Conservation (phyloP, 1,140 invertebrate species). For the Macrostomum lignano region DNA sequence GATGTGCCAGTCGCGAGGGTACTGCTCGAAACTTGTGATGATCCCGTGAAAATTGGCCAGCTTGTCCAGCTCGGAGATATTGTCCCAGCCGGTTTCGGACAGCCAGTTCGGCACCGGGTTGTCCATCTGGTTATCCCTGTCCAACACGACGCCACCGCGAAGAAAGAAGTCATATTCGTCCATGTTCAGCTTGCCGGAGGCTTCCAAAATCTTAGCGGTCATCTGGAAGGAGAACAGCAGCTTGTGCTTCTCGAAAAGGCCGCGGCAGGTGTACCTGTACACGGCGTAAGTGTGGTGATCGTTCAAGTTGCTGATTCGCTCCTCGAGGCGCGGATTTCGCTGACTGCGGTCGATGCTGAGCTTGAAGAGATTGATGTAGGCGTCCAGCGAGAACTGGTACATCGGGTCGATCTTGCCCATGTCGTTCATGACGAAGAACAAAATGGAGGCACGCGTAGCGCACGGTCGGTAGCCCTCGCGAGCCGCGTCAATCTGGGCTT, state of each 20-base stretch:
- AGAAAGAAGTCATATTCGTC: slow-evolving; percentile 31
- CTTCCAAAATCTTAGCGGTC: slow-evolving; percentile 29
- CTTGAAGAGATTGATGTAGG: slow-evolving; percentile 40
- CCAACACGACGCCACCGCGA: slow-evolving; percentile 31
- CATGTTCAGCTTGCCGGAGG: slow-evolving; percentile 25
- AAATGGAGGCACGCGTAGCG: slow-evolving; percentile 25
- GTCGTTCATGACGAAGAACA: slow-evolving; percentile 30
- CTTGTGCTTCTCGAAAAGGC: slow-evolving; percentile 29
- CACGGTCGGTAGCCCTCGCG: slow-evolving; percentile 31
- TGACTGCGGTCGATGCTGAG: slow-evolving; percentile 48
- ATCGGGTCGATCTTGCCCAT: slow-evolving; percentile 29
- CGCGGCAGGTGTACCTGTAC: slow-evolving; percentile 27
- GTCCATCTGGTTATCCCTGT: slow-evolving; percentile 45
- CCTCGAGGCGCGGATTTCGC: slow-evolving; percentile 35
- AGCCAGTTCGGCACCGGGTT: slow-evolving; percentile 49
- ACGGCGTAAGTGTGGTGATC: slow-evolving; percentile 50
- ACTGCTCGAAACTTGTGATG: slow-evolving; percentile 43
- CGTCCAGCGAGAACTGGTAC: slow-evolving; percentile 30
- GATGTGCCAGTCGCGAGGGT: slow-evolving; percentile 42
- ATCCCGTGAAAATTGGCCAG: slow-evolving; percentile 48
- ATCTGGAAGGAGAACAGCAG: slow-evolving; percentile 31
- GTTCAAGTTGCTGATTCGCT: slow-evolving; percentile 45
- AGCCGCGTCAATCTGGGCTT: slow-evolving; percentile 50
- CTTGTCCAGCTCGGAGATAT: slow-evolving; percentile 55
- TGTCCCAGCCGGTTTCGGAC: slow-evolving; percentile 47